Base-by-base conservation (phyloP, 2,888 invertebrate species). In the Pogonocherus hispidulus region DNA sequence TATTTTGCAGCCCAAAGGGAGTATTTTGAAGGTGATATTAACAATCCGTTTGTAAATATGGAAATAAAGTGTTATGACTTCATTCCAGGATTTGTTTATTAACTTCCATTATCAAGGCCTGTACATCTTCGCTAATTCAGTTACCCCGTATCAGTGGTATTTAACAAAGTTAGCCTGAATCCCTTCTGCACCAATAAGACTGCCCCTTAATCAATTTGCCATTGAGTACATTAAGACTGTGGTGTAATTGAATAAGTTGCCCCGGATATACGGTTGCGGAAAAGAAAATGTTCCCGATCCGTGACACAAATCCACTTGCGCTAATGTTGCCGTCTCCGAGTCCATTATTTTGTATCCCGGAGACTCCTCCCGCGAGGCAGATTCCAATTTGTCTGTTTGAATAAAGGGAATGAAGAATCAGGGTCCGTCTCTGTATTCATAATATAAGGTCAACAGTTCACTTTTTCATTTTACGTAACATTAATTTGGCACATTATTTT, bases 151-250 rank as follows among this genome's bases (percentile, higher is more conserved):
- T 19, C 52, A 52, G 18, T 52, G 52, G 11, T 52, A 16, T 11
- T 32, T 52, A 52, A 52, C 32, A 4, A 16, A 52, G 32, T 52
- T 52, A 52, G 18, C 32, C 3, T 22, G 27, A 52, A 52, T 52
- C 32, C 32, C 19, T 19, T 32, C 22, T 27, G 32, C 32, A 18
- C 18, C 18, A 5, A 32, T 18, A 52, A 52, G 18, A 32, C n/a
- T 11, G 16, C 19, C 52, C 32, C 32, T 52, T 52, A 52, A 52
- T 52, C 52, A 52, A 52, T 52, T 52, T 52, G 32, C 32, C 16
- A 11, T n/a, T 3, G n/a, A 49, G 52, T 52, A 52, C 52, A 52
- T 32, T 52, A 52, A 52, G 52, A 32, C 8, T n/a, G 27, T 27
- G 22, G 18, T 52, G 52, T 52, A 52, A 52, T 52, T 32, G 19